Base-by-base conservation (phyloP, 2,888 invertebrate genomes). In the Schizaphis graminum region DNA sequence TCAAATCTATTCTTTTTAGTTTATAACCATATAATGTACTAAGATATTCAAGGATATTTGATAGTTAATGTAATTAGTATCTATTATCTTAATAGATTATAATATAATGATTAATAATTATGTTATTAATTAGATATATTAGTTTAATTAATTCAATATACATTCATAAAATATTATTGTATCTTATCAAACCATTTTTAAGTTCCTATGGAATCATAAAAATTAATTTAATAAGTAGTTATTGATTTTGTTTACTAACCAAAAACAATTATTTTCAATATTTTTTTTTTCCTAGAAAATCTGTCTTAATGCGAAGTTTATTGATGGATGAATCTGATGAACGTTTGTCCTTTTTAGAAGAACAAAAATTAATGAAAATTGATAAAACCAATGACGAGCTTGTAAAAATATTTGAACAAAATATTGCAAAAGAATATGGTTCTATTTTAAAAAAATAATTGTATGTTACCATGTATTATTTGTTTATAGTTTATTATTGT, bases 311-410 rank as follows among this genome's bases (percentile, higher is more conserved):
- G 49, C 56, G 94, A 41, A 86, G 49, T 94, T 28, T 35, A 24
- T 90, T 94, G 21, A n/a, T 86, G 8, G 61, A 90, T 56, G 49
- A 94, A 90, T 90, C 94, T 61, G 61, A 94, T 61, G 49, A 91
- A 41, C 16, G 5, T n/a, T 90, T 85, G 61, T 61, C 47, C 7
- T 90, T 94, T 90, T 91, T 94, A 86, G 94, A 94, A 94, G 61
- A 94, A 94, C 94, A 94, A 61, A 86, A 90, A 61, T 86, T 94
- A 90, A 90, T 94, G 94, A 94, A 94, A 90, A 41, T n/a, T 61
- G 41, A 94, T 61, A 94, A 94, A 90, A 49, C 94, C 5, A 94
- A 90, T 0, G 90, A 86, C 3, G 94, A 94, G 41, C 90, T 94
- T 41, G 10, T 94, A 86, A 26, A 94, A 49, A 91, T 94, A 2